Percentiles rank a stretch among this genome's conserved stretches.
phyloP scores from a whole-genome alignment of 2,888 invertebrate genomes.

The Scaeva pyrastri region DNA sequence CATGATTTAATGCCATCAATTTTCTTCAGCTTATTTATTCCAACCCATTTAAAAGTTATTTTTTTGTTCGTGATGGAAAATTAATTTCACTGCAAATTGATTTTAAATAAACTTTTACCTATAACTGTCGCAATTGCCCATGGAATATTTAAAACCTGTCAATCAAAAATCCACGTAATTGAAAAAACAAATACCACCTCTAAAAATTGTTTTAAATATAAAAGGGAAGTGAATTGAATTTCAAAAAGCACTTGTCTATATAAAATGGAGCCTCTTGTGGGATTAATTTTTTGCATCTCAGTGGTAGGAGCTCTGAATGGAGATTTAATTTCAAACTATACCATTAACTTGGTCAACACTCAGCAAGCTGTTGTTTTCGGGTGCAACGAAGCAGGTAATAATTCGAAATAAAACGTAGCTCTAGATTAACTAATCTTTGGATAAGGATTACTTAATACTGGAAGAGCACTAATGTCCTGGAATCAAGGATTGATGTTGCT shows the following conservation, averaged over 20 bases:
- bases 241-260: background rate
- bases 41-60: too few relatives aligned
- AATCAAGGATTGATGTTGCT: slow-evolving; percentile 77
- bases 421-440: background rate
- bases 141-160: slow-evolving; percentile 54
- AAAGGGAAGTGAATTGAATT: background rate
- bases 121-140: background rate
- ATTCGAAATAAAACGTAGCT: background rate
- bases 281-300: background rate
- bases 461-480: slow-evolving; percentile 70
- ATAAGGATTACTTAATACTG: slow-evolving; percentile 5
- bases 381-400: slow-evolving; percentile 78
- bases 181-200: background rate
- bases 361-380: slow-evolving; percentile 78
- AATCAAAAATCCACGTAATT: slow-evolving; percentile 44
- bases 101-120: background rate
- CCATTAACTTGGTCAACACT: slow-evolving; percentile 77
- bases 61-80: too few relatives aligned
- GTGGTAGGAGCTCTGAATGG: slow-evolving; percentile 41
- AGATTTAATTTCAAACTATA: slow-evolving; percentile 76
- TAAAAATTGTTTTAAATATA: background rate
- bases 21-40: too few relatives aligned
- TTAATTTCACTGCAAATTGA: slow-evolving; percentile 35
- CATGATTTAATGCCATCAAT: too few relatives aligned
- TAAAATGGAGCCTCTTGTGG: slow-evolving; percentile 6